Conservation (phyloP, 2,113 vertebrate genomes). For the Nycticorax nycticorax region DNA sequence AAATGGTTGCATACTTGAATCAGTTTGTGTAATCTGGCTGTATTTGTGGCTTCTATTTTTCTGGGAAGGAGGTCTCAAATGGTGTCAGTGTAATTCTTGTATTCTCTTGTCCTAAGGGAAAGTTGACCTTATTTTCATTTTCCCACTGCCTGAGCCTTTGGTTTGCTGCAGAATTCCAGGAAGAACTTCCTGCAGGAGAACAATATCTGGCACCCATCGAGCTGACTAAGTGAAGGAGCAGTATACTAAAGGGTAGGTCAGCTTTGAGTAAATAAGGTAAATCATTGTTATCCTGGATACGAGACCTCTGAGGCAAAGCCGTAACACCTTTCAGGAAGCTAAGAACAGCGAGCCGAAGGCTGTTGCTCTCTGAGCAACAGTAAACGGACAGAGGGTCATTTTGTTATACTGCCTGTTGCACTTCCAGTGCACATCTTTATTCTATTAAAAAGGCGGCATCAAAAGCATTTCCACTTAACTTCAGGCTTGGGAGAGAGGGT, state of each 20-base stretch:
- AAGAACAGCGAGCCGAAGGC: constrained; percentile 16
- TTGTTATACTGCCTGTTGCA: neutral
- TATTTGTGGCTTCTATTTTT: constrained; percentile 60
- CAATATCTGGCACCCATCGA: constrained; percentile 69
- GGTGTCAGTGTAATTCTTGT: constrained; percentile 56
- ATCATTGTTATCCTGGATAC: constrained; percentile 62
- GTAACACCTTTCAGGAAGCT: constrained; percentile 72
- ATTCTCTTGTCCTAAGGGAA: constrained; percentile 70
- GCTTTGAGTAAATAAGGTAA: constrained; percentile 60
- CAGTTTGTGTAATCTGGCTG: constrained; percentile 33
- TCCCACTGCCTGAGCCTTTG: constrained; percentile 63
- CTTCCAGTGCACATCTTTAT: constrained; percentile 17
- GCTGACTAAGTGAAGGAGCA: constrained; percentile 71
- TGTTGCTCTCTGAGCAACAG: constrained; percentile 20
- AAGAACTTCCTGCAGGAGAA: constrained; percentile 76
- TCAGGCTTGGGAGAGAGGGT: neutral
- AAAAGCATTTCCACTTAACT: neutral
- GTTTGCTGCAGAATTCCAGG: constrained; percentile 74
- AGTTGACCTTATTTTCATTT: constrained; percentile 74
- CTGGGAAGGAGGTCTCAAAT: constrained; percentile 57
- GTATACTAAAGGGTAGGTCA: constrained; percentile 68
- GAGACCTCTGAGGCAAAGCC: constrained; percentile 69
- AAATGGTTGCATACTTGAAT: constrained; percentile 37
- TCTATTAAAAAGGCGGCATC: neutral
- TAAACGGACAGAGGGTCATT: constrained; percentile 20